Evolutionary conservation across 2,888 invertebrate genomes (phyloP).

Genomic region (Spisula subtruncata): DNA sequence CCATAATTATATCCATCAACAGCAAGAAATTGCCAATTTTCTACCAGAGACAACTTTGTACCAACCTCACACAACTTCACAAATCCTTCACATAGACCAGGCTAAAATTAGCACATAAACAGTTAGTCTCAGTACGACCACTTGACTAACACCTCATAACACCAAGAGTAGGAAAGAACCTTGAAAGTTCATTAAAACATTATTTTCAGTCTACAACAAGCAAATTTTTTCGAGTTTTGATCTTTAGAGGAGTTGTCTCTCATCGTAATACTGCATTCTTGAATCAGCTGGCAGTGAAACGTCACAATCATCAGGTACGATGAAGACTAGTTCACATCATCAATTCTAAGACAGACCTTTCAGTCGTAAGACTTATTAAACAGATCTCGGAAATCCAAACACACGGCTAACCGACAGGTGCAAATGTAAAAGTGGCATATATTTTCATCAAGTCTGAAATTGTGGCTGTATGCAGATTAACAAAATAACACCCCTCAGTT

Average conservation of each 20-base stretch:
- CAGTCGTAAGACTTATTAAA: neutral
- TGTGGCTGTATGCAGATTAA: slow-evolving; percentile 68
- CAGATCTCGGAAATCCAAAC: neutral
- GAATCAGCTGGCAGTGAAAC: neutral
- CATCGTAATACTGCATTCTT: neutral
- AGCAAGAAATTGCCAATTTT: slow-evolving; percentile 8
- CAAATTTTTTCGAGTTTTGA: neutral
- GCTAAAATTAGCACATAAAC: neutral
- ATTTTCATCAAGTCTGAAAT: slow-evolving; percentile 19
- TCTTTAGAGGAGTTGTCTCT: neutral
- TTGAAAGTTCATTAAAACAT: neutral
- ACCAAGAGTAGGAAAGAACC: neutral
- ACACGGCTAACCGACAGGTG: neutral
- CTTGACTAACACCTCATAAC: neutral
- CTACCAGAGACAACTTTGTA: neutral
- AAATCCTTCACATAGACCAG: slow-evolving; percentile 3
- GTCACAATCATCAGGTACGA: neutral
- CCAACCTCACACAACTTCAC: neutral
- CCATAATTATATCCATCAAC: neutral
- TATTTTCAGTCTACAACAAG: neutral
- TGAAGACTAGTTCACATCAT: no score
- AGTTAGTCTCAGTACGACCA: neutral
- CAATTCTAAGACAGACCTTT: neutral
- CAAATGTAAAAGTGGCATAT: slow-evolving; percentile 16
- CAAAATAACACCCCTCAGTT: slow-evolving; percentile 61